A percentile compares a stretch with the other conserved stretches of the same genome.
These are phyloP conservation scores for Platichthys flesus DNA, from an alignment of 2,113 vertebrate species.

Conservation along the genomic window DNA sequence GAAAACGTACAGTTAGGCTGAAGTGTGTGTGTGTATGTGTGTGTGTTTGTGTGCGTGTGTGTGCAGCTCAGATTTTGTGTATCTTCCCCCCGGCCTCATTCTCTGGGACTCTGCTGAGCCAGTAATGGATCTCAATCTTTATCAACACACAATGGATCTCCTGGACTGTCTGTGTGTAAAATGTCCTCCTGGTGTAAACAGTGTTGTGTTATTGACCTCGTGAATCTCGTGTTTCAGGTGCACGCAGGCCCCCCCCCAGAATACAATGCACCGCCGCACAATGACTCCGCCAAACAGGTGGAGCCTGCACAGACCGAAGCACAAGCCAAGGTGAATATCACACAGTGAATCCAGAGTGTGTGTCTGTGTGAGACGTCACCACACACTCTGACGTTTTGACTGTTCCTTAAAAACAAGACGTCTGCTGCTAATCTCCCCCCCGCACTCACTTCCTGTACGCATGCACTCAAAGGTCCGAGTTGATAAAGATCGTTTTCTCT, in stretches of 20 bases:
- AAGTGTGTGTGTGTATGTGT: no score
- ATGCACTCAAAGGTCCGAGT: conserved; percentile 45
- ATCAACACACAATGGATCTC: no score
- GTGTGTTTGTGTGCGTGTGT: no score
- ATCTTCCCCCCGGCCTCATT: no score
- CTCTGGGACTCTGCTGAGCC: no score
- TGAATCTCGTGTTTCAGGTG: conserved; percentile 71
- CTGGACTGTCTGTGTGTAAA: conserved; percentile 38
- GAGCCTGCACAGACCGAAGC: conserved; percentile 80
- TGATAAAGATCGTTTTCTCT: conserved; percentile 55
- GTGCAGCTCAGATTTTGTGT: no score
- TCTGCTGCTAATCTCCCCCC: conserved; percentile 27
- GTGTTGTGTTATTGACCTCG: conserved; percentile 49
- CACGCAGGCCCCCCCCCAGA: conserved; percentile 80
- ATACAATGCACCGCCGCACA: conserved; percentile 78
- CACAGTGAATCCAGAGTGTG: neutral
- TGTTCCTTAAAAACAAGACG: conserved; percentile 23
- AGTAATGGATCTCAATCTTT: no score
- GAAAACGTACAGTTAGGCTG: no score
- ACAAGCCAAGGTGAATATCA: conserved; percentile 81
- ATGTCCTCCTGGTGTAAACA: conserved; percentile 34
- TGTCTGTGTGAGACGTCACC: neutral
- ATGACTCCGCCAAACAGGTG: conserved; percentile 76
- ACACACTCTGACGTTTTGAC: conserved; percentile 45
- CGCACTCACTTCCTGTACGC: conserved; percentile 49